Evolutionary conservation across 1,140 invertebrate species (phyloP), one percentile per base, ranked within the genome.

Genomic region (Aphelinus certus): DNA sequence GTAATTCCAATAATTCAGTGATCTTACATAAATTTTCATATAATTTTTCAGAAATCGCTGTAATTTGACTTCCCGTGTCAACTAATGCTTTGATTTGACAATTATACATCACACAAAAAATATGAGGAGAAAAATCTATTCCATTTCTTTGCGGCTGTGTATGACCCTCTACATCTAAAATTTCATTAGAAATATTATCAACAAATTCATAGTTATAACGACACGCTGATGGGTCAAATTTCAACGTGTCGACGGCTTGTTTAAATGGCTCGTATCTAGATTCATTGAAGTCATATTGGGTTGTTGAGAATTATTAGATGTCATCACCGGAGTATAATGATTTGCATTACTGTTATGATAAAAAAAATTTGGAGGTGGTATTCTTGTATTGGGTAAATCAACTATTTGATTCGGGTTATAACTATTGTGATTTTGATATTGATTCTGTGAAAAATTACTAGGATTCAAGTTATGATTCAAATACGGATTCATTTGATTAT

Each of bases 21-120:
- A 67, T 7, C 1, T 43, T 10, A 56, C 3, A 63, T 47, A 78
- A 61, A 56, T 76, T 55, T 45, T 76, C 48, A 60, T 75, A 77
- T 47, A 76, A 75, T 1, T 68, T 64, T 51, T 79, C 70, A 0
- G 76, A 79, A 9, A 80, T 57, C 43, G 70, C 74, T 1, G 76
- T 77, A 45, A 80, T 55, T 72, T 80, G 62, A 71, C 78, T 78
- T 6, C 78, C 79, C 4, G 76, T 74, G 55, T 80, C 78, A 2
- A 76, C 51, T n/a, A 81, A 65, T 9, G 71, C 70, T 7, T 43
- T 42, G 46, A 76, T 42, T 1, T n/a, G 43, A 26, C 57, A 7
- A 9, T 71, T 58, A n/a, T 45, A 60, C 26, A 71, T 48, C 5
- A 2, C 55, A 4, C 72, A 26, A 47, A 46, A 48, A 56, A 46